Percentiles rank a stretch among this genome's conserved stretches.
Evolutionary conservation across 2,113 vertebrate genomes (phyloP).

Genomic region (Trachemys scripta): DNA sequence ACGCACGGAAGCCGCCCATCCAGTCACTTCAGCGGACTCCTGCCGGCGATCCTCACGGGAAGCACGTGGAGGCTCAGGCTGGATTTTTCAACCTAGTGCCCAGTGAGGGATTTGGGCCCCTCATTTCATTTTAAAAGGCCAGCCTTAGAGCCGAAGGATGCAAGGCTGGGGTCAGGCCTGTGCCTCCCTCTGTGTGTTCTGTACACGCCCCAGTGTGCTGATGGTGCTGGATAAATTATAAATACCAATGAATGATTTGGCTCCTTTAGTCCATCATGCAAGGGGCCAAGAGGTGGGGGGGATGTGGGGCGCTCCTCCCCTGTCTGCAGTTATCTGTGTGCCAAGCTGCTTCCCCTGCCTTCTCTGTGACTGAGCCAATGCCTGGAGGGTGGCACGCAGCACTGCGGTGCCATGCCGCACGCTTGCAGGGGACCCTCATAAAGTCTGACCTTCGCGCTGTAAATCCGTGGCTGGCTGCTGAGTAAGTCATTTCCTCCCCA

Average conservation of each 20-base stretch:
- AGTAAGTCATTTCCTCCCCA: conserved; percentile 39
- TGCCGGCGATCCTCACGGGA: not conserved
- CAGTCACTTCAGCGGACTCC: not conserved
- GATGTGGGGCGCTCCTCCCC: rapidly evolving
- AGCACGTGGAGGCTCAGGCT: not conserved
- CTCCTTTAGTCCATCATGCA: not conserved
- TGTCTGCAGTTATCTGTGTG: not conserved
- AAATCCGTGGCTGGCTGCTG: conserved; percentile 35
- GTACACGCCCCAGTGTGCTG: rapidly evolving
- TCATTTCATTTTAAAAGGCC: not conserved
- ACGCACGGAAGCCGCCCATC: not conserved
- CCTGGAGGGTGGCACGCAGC: conserved; percentile 21
- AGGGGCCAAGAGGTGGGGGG: not conserved
- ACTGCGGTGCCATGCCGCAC: rapidly evolving
- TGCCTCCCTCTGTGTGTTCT: not conserved
- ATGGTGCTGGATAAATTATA: not conserved
- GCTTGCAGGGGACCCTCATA: conserved; percentile 9
- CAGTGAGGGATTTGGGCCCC: not conserved
- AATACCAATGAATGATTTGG: not conserved
- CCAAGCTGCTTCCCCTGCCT: not conserved
- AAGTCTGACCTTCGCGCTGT: conserved; percentile 50
- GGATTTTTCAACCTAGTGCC: not conserved
- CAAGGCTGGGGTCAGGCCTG: not conserved
- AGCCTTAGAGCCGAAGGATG: not conserved
- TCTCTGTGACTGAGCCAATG: not conserved